A percentile compares a stretch with the other conserved stretches of the same genome.
Conservation (phyloP, 2,797 vertebrate species). For the Alexandromys oeconomus region DNA sequence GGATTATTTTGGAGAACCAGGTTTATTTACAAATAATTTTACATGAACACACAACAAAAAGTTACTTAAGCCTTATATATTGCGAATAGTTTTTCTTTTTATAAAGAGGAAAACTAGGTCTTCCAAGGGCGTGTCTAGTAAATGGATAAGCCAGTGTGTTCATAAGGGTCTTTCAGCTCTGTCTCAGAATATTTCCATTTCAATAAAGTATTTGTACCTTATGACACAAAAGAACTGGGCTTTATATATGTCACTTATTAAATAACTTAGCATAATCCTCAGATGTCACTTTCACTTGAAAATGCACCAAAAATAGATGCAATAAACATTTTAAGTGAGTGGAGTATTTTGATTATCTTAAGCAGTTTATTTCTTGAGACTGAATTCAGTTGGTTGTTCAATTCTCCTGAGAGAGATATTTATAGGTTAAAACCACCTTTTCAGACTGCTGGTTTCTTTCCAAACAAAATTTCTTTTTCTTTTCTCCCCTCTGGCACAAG, state of each 20-base stretch:
- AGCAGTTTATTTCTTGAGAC: conserved; percentile 75
- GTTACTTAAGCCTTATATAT: conserved; percentile 8
- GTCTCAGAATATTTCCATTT: conserved; percentile 30
- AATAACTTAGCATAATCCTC: conserved; percentile 61
- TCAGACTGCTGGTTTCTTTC: conserved; percentile 73
- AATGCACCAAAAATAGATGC: conserved; percentile 52
- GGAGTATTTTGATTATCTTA: conserved; percentile 73
- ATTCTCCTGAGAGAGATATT: conserved; percentile 72
- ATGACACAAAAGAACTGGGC: conserved; percentile 17
- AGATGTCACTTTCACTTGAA: conserved; percentile 57
- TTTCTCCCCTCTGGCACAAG: conserved; percentile 40
- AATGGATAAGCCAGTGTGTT: not conserved
- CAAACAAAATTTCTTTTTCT: conserved; percentile 74
- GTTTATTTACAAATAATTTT: conserved; percentile 45
- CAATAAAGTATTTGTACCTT: conserved; percentile 10
- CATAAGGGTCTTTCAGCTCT: conserved; percentile 31
- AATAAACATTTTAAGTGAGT: conserved; percentile 76
- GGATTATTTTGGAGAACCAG: not conserved
- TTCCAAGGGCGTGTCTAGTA: not conserved
- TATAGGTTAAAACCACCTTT: conserved; percentile 82
- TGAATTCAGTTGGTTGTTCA: conserved; percentile 71
- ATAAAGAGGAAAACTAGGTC: not conserved
- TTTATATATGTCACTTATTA: conserved; percentile 65
- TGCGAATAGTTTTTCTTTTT: conserved; percentile 6
- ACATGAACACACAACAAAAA: not conserved